Percentiles rank a stretch among this genome's conserved stretches.
Evolutionary conservation across 2,888 invertebrate genomes (phyloP).

Genomic region (Drosophila leonis): DNA sequence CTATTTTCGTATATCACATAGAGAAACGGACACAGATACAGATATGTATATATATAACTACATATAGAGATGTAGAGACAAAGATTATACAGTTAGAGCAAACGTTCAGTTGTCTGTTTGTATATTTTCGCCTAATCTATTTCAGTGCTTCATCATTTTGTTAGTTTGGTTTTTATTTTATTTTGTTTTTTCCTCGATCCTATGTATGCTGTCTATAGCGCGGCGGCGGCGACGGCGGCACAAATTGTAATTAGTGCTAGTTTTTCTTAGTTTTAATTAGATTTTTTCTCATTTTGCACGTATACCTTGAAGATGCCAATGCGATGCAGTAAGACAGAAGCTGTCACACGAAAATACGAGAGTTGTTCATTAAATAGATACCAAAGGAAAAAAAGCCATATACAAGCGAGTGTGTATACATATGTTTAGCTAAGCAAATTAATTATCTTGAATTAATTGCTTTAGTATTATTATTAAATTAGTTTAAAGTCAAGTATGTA

Average conservation of each 20-base stretch:
- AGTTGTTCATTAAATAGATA: constrained; percentile 32
- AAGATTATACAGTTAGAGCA: constrained; percentile 44
- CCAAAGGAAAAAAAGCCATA: neutral
- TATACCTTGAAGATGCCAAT: constrained; percentile 62
- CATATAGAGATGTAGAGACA: constrained; percentile 36
- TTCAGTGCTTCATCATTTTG: constrained; percentile 65
- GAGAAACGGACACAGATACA: constrained; percentile 35
- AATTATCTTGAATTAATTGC: constrained; percentile 7
- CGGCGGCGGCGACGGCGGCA: constrained; percentile 57
- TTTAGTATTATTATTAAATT: neutral
- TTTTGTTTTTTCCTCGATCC: constrained; percentile 47
- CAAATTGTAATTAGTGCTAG: constrained; percentile 77
- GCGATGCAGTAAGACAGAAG: constrained; percentile 52
- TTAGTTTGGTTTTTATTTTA: constrained; percentile 25
- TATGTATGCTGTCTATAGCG: constrained; percentile 62
- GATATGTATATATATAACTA: constrained; percentile 25
- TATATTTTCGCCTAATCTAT: constrained; percentile 72
- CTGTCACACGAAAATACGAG: constrained; percentile 21
- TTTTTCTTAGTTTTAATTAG: constrained; percentile 68
- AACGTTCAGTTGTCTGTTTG: constrained; percentile 37
- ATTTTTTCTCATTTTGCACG: constrained; percentile 57
- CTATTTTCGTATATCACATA: constrained; percentile 65
- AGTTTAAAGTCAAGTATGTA: neutral
- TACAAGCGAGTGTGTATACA: neutral
- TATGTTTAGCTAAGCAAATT: constrained; percentile 8